Conservation (phyloP, 2,888 invertebrate species). For the Spilosoma lubricipeda region DNA sequence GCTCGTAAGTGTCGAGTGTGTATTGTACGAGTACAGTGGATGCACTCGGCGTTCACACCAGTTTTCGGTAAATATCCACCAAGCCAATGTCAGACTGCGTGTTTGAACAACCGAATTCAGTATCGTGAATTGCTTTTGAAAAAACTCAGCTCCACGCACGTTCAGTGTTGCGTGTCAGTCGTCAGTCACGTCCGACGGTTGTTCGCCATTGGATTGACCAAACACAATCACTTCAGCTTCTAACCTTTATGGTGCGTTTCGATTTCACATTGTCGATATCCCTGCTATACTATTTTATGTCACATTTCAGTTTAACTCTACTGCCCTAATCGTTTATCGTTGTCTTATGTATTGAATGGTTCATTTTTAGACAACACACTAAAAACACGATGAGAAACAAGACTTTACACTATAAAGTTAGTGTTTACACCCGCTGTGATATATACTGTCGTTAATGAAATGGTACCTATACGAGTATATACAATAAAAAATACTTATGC, state of each 20-base stretch:
- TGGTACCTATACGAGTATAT: no score
- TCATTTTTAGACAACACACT: no score
- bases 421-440: no score
- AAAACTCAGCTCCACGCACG: constrained; percentile 42
- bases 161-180: constrained; percentile 43
- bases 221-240: constrained; percentile 44
- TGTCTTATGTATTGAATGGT: no score
- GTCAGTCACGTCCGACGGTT: constrained; percentile 43
- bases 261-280: not conserved
- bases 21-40: constrained; percentile 55
- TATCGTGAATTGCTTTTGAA: constrained; percentile 42
- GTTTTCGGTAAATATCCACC: constrained; percentile 46
- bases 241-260: constrained; percentile 22
- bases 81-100: constrained; percentile 50
- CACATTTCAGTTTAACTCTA: not conserved
- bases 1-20: constrained; percentile 76
- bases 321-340: no score
- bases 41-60: constrained; percentile 53
- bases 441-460: no score
- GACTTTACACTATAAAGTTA: no score
- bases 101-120: constrained; percentile 48
- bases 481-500: no score
- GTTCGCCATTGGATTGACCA: constrained; percentile 28
- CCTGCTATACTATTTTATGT: not conserved
- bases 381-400: no score